Conservation (phyloP, 1,140 invertebrate species). For the Phortica variegata region DNA sequence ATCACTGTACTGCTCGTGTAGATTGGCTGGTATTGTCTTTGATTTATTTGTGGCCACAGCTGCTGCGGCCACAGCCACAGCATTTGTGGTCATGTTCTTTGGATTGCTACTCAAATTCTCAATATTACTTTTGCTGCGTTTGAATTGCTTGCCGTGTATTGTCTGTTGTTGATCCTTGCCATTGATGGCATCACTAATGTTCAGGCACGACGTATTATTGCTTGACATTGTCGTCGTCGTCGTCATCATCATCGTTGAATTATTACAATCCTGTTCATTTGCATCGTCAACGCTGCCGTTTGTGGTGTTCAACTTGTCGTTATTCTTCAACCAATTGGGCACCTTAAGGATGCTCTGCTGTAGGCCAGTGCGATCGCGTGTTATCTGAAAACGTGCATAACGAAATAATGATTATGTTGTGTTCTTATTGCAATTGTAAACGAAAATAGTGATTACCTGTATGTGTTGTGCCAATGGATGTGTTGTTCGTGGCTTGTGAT, state of each 20-base stretch:
- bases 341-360: constrained; percentile 85
- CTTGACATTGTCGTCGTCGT: constrained; percentile 26
- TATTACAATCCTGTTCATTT: constrained; percentile 33
- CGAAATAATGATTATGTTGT: too few species aligned
- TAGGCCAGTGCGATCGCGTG: constrained; percentile 85
- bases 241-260: constrained; percentile 56
- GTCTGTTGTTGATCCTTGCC: constrained; percentile 6
- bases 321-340: constrained; percentile 74
- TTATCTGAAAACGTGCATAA: constrained; percentile 70
- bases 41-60: constrained; percentile 33
- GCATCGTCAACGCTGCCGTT: constrained; percentile 34
- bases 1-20: constrained; percentile 58
- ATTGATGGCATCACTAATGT: constrained; percentile 5
- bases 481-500: constrained; percentile 70
- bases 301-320: constrained; percentile 58
- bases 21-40: constrained; percentile 41
- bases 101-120: constrained; percentile 34
- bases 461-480: constrained; percentile 85
- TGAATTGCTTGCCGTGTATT: constrained; percentile 32
- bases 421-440: too few species aligned
- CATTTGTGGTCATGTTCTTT: constrained; percentile 5
- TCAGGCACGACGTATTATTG: constrained; percentile 8
- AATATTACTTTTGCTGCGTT: constrained; percentile 53
- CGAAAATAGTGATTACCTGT: too few species aligned
- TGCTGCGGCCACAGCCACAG: constrained; percentile 3